A percentile compares a stretch with the other conserved stretches of the same genome.
Conservation (phyloP, 2,113 vertebrate species). For the Polyodon spathula region DNA sequence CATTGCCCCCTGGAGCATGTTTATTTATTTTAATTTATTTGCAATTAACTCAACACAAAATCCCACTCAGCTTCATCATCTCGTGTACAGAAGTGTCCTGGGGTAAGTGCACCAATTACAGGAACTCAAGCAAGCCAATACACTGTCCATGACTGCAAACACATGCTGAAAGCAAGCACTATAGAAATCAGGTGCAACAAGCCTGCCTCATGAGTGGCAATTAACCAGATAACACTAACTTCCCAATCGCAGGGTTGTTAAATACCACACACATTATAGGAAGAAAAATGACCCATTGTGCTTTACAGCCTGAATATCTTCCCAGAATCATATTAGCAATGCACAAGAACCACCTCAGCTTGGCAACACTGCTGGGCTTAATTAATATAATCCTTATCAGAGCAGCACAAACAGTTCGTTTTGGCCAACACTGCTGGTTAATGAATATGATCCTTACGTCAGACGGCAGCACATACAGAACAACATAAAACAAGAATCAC, state of each 20-base stretch:
- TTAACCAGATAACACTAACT: not conserved
- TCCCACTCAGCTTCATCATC: conserved; percentile 44
- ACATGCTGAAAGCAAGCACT: conserved; percentile 37
- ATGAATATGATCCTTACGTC: too few species aligned
- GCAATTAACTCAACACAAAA: conserved; percentile 52
- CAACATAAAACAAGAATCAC: too few species aligned
- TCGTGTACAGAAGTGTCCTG: conserved; percentile 32
- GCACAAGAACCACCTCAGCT: not conserved
- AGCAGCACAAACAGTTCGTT: too few species aligned
- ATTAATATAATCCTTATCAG: not conserved
- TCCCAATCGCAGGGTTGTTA: not conserved
- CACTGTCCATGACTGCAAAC: conserved; percentile 42
- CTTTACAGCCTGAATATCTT: too few species aligned
- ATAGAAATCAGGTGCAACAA: conserved; percentile 41
- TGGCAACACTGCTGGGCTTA: not conserved
- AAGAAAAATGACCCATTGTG: not conserved
- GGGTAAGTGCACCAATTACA: conserved; percentile 47
- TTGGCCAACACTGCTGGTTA: too few species aligned
- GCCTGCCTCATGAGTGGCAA: not conserved
- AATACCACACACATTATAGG: not conserved
- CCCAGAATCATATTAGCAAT: not conserved
- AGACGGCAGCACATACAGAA: too few species aligned
- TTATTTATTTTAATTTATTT: conserved; percentile 53
- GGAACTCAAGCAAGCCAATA: conserved; percentile 45
- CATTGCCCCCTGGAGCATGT: conserved; percentile 41